A percentile compares a stretch with the other conserved stretches of the same genome.
These are phyloP conservation scores for Lasius fuliginosus DNA, from an alignment of 2,888 invertebrate species.

Conservation along the genomic window DNA sequence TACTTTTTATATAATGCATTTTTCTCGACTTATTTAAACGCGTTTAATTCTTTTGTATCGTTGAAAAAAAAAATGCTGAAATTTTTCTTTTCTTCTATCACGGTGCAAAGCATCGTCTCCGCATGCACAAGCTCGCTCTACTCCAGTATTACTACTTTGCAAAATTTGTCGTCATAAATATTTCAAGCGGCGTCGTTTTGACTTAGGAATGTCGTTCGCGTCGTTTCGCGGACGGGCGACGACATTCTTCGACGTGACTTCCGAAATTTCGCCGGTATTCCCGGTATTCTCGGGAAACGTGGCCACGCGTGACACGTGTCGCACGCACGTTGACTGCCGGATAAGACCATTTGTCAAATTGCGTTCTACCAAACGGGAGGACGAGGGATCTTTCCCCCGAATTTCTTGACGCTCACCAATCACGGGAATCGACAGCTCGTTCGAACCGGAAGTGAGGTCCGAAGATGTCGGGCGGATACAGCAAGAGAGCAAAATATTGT, in stretches of 20 bases:
- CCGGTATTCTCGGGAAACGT: conserved; percentile 61
- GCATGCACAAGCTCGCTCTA: neutral
- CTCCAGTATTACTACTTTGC: neutral
- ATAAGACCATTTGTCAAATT: conserved; percentile 81
- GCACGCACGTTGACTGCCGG: conserved; percentile 77
- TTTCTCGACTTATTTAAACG: neutral
- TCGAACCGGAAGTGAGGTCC: conserved; percentile 18
- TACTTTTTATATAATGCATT: neutral
- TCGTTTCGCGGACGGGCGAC: conserved; percentile 36
- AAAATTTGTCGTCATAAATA: conserved; percentile 43
- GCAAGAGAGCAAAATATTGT: neutral
- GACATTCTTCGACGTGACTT: conserved; percentile 49
- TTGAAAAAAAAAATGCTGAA: neutral
- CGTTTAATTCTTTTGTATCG: neutral
- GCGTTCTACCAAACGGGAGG: conserved; percentile 58
- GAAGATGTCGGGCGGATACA: neutral
- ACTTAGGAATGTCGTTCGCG: neutral
- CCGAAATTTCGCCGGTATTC: conserved; percentile 62
- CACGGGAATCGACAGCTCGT: conserved; percentile 13
- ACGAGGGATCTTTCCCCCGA: conserved; percentile 34
- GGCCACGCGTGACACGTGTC: conserved; percentile 76
- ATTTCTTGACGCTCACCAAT: conserved; percentile 48
- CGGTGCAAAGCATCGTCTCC: neutral
- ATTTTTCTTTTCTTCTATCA: neutral
- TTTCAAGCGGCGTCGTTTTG: conserved; percentile 28